Evolutionary conservation across 2,888 invertebrate species (phyloP).

Genomic region (Hypomecis punctinalis): DNA sequence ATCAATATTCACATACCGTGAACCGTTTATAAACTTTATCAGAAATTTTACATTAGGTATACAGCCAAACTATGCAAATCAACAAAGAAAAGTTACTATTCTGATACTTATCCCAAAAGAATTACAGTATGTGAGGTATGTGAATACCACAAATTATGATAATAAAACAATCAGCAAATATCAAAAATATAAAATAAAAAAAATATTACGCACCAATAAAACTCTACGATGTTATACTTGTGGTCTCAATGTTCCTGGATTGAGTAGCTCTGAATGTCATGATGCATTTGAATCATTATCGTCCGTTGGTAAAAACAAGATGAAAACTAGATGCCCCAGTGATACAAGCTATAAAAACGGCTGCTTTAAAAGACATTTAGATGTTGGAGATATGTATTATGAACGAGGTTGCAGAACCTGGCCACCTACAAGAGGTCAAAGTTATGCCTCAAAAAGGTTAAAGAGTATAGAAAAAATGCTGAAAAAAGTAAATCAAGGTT

Average conservation of each 20-base stretch:
- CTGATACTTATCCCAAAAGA: slow-evolving; percentile 26
- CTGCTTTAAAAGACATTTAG: slow-evolving; percentile 51
- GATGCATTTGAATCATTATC: not conserved
- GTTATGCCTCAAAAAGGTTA: slow-evolving; percentile 48
- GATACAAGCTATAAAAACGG: slow-evolving; percentile 26
- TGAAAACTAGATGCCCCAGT: slow-evolving; percentile 13
- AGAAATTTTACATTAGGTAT: not conserved
- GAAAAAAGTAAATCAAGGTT: slow-evolving; percentile 46
- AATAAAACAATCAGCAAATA: not conserved
- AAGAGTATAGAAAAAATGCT: slow-evolving; percentile 49
- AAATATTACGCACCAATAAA: not conserved
- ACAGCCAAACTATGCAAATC: not conserved
- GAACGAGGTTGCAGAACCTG: slow-evolving; percentile 60
- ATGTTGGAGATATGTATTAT: slow-evolving; percentile 50
- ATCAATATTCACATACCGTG: not conserved
- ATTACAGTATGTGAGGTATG: slow-evolving; percentile 2
- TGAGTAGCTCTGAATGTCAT: slow-evolving; percentile 45
- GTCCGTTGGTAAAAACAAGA: not conserved
- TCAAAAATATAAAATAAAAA: not conserved
- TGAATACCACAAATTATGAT: not conserved
- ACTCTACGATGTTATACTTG: slow-evolving; percentile 50
- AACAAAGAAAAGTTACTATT: slow-evolving; percentile 14
- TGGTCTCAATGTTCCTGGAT: slow-evolving; percentile 43
- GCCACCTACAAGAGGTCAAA: slow-evolving; percentile 48
- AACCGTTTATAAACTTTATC: not conserved